Base-by-base conservation (phyloP, 2,888 invertebrate genomes). In the Phortica okadai region DNA sequence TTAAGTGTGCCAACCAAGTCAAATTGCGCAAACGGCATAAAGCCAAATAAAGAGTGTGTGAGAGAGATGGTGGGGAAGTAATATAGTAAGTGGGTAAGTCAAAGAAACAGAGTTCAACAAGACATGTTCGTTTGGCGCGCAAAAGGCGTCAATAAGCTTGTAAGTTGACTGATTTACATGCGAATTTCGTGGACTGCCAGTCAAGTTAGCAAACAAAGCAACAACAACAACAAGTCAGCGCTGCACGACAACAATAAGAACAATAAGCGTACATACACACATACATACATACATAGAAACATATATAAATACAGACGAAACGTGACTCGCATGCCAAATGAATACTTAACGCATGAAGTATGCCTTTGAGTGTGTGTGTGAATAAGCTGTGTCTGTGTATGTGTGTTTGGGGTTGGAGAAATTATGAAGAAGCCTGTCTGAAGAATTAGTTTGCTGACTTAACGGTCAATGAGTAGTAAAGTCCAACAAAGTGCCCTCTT, bases 241-340 rank as follows among this genome's bases (percentile, higher is more conserved):
- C 44, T 6, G 44, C 21, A 14, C 54, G 7, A 41, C 44, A 33
- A 25, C 33, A 66, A n/a, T 42, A 42, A 67, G 16, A 14, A 14
- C 33, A 42, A 42, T 11, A 67, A 21, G 21, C 21, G 21, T 21
- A 21, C 21, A 21, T 21, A 21, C 21, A 21, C 10, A 72, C 6
- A 72, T 50, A 72, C 50, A 72, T 14, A 72, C 45, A 50, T 50
- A 72, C 70, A 21, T 41, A 42, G 14, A 33, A 41, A 42, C 41
- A 42, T 25, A 72, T 14, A 72, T 50, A 72, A 72, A 72, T 25
- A 72, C 45, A 50, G 70, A 72, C 70, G 45, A 45, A 77, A 85
- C 85, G 85, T 85, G 85, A 84, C 86, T 86, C 83, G 85, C 84
- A 84, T 86, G 81, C 83, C 81, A 84, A 85, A 83, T 79, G 80